A percentile compares a stretch with the other conserved stretches of the same genome.
Conservation (phyloP, 2,113 vertebrate species). For the Zosterops hypoxanthus region DNA sequence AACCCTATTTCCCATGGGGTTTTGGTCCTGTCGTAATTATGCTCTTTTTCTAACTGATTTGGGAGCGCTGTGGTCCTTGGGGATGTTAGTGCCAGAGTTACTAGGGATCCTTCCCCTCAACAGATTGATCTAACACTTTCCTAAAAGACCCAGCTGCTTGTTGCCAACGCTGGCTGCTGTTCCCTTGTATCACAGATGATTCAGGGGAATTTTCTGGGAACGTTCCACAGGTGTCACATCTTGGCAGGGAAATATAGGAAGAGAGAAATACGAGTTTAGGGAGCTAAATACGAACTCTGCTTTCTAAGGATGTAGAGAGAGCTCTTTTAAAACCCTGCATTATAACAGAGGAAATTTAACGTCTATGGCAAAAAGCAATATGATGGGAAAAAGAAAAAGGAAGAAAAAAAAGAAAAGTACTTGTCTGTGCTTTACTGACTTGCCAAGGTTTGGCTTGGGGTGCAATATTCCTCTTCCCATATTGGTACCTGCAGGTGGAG, state of each 20-base stretch:
- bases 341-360: not conserved
- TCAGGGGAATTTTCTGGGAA: slow-evolving; percentile 45
- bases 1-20: not conserved
- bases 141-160: not conserved
- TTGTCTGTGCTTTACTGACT: not conserved
- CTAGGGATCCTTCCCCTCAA: not conserved
- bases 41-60: not conserved
- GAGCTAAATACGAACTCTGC: slow-evolving; percentile 36
- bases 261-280: not conserved
- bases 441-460: not conserved
- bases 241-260: slow-evolving; percentile 27
- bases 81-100: not conserved
- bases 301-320: slow-evolving; percentile 16
- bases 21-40: not conserved
- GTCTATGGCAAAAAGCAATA: not conserved
- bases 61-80: not conserved
- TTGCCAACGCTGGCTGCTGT: not conserved
- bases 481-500: rapidly evolving
- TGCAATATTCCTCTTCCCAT: not conserved
- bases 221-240: slow-evolving; percentile 42
- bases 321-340: not conserved
- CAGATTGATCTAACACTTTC: not conserved
- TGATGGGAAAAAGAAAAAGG: not conserved
- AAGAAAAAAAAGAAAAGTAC: not conserved
- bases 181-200: slow-evolving; percentile 20